These are phyloP conservation scores for Meganola albula DNA, from an alignment of 2,888 invertebrate genomes.

Conservation along the genomic window DNA sequence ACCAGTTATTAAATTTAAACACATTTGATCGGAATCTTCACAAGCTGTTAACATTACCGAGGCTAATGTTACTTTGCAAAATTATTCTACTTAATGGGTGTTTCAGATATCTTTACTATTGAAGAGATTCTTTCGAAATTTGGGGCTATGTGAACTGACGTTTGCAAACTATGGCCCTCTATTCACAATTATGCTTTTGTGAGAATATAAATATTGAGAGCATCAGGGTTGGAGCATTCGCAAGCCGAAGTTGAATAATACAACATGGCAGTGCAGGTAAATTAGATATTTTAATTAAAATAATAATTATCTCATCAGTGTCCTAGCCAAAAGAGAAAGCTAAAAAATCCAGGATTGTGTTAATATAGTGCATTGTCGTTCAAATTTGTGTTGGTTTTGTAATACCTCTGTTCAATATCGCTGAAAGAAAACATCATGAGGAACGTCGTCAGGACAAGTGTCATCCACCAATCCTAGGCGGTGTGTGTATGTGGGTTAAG, in stretches of 20 bases:
- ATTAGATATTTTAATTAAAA: constrained; percentile 6
- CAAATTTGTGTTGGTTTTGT: too few relatives aligned
- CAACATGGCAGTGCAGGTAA: constrained; percentile 55
- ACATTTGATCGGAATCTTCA: constrained; percentile 16
- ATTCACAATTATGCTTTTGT: constrained; percentile 39
- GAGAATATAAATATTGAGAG: constrained; percentile 52
- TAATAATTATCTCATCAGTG: background rate
- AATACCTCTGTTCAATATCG: too few relatives aligned
- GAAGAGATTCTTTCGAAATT: constrained; percentile 39
- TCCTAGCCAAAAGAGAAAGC: too few relatives aligned
- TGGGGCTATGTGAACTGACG: constrained; percentile 37
- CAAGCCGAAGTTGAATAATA: constrained; percentile 35
- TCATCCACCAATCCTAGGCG: too few relatives aligned
- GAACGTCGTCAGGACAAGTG: too few relatives aligned
- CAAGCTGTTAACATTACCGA: constrained; percentile 26
- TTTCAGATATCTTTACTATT: constrained; percentile 46
- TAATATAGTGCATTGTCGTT: too few relatives aligned
- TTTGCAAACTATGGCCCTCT: constrained; percentile 53
- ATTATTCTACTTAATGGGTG: constrained; percentile 41
- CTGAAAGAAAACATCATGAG: too few relatives aligned
- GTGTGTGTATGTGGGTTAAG: too few relatives aligned
- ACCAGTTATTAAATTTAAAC: constrained; percentile 9
- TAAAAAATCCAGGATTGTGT: too few relatives aligned
- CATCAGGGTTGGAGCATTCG: constrained; percentile 42
- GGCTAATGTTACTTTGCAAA: constrained; percentile 38